Evolutionary conservation across 2,888 invertebrate genomes (phyloP).

Genomic region (Phasia obesa): DNA sequence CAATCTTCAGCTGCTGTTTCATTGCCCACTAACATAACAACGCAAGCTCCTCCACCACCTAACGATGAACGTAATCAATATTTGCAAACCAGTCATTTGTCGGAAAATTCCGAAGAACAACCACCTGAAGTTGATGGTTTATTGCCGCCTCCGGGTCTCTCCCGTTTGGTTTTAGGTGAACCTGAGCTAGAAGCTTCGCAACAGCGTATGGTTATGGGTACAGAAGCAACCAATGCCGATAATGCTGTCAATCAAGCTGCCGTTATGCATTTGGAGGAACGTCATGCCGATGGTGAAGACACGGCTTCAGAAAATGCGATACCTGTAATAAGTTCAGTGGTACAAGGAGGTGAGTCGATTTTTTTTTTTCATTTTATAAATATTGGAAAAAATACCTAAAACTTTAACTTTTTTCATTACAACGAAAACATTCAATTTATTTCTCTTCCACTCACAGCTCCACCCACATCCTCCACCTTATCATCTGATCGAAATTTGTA

Average conservation of each 20-base stretch:
- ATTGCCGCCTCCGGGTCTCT: slow-evolving; percentile 86
- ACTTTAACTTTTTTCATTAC: slow-evolving; percentile 4
- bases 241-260: slow-evolving; percentile 84
- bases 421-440: slow-evolving; percentile 4
- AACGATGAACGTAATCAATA: slow-evolving; percentile 89
- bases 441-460: slow-evolving; percentile 39
- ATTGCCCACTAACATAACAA: slow-evolving; percentile 25
- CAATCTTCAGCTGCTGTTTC: slow-evolving; percentile 34
- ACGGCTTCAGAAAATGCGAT: slow-evolving; percentile 76
- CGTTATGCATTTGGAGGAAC: slow-evolving; percentile 82
- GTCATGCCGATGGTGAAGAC: slow-evolving; percentile 82
- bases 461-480: slow-evolving; percentile 64
- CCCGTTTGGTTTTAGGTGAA: slow-evolving; percentile 87
- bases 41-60: slow-evolving; percentile 79
- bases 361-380: background rate
- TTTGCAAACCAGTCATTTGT: slow-evolving; percentile 89
- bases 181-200: slow-evolving; percentile 84
- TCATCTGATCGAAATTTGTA: slow-evolving; percentile 78
- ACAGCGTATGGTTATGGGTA: slow-evolving; percentile 77
- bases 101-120: slow-evolving; percentile 82
- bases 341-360: slow-evolving; percentile 47
- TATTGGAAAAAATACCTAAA: background rate
- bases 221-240: slow-evolving; percentile 84
- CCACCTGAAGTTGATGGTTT: slow-evolving; percentile 82
- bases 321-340: slow-evolving; percentile 22